Evolutionary conservation across 2,113 vertebrate species (phyloP), one percentile per base, ranked within the genome.

Genomic region (Corvus hawaiiensis): DNA sequence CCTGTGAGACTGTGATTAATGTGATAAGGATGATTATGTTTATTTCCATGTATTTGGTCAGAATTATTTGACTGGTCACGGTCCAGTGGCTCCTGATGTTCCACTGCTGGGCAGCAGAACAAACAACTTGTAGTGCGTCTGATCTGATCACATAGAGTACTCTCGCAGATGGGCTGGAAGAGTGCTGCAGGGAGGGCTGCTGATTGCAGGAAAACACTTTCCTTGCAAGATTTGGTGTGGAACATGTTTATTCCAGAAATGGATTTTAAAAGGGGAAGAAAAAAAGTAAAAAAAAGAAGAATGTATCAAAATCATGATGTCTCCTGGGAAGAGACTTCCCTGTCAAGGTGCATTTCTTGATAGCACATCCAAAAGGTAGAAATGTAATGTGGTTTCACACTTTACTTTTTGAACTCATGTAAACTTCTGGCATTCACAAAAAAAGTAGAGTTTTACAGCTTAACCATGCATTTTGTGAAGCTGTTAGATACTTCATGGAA

Each of bases 1-100:
- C 88, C 83, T 88, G 23, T 1, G 33, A 68, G 85, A 49, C 69
- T 13, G 39, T 83, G 86, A 95, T 95, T 89, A 92, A 89, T 78
- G 80, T 1, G 9, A 75, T 95, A 67, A 92, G 72, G 83, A 79
- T 93, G 44, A 66, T 94, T 41, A 69, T 84, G 88, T 82, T 89
- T 96, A 94, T 95, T 97, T 94, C 76, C 56, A 13, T 78, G 61
- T 78, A 52, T 93, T 93, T 89, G 69, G n/a, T 64, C 58, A 89
- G 84, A 89, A 89, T 92, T 72, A 92, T 81, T 84, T 54, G 58
- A 5, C 61, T 73, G 76, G 88, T 96, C 88, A 93, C 88, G 69
- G 79, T 46, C 61, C 92, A 93, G 88, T 13, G 18, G 72, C 72
- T 92, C 82, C 87, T 86, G 85, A 84, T 84, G 79, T 90, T 96